Evolutionary conservation across 2,113 vertebrate genomes (phyloP), one percentile per base, ranked within the genome.

Genomic region (Microcebus griseorufus): DNA sequence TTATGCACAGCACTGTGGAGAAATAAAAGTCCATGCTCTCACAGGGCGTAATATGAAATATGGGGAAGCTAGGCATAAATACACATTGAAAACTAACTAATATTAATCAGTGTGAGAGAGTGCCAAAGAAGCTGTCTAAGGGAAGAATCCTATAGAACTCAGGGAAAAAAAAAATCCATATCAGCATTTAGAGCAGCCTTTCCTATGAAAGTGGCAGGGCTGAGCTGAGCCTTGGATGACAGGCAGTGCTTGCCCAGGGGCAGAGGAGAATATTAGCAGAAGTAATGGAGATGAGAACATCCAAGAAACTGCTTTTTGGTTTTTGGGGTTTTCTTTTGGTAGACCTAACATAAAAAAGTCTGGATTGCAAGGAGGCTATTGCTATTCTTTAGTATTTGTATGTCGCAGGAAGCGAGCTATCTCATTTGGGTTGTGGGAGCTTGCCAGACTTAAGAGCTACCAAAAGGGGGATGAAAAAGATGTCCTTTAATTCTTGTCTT

Each of bases 161-260:
- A 12, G 23, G 39, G 34, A 8, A 22, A 90, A 75, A 64, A 69
- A 88, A 80, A 64, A 64, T 75, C 48, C 88, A 23, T 10, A 23
- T 32, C 20, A 34, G 0, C 16, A 23, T 76, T 92, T 22, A 67
- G 6, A 82, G 17, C 6, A 64, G 22, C 2, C 16, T 89, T 70
- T 27, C 12, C 0, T 0, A 58, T 13, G 23, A 80, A 70, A 88
- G 37, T 1, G 22, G 37, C 5, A 34, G 1, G 10, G 11, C 14
- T 58, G 9, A 23, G 12, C 73, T 51, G 27, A 48, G 2, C 2
- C 9, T 95, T 10, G 2, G 11, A 32, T 2, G 29, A 42, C 7
- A 17, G 12, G 0, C 16, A 62, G 5, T 22, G 5, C 1, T 22
- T 42, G 1, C 5, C 37, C 32, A 62, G 42, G 39, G 6, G 7